These are phyloP conservation scores for Cricetomys ansorgei DNA, from an alignment of 2,113 vertebrate species.

Conservation along the genomic window DNA sequence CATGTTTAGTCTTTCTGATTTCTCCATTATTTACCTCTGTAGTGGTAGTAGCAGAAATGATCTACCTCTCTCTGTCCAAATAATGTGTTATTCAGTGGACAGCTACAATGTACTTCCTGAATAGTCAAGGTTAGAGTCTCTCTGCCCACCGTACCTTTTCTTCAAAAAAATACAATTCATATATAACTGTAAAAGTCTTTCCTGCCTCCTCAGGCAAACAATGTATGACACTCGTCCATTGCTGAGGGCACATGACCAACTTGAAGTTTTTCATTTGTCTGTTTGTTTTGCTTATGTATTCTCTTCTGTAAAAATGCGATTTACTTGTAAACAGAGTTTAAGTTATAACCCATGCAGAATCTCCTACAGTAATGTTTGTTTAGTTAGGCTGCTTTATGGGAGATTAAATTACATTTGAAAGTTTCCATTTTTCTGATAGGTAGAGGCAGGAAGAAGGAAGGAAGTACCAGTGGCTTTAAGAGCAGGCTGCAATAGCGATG, in stretches of 20 bases:
- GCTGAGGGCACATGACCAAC: neutral
- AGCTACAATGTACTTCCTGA: neutral
- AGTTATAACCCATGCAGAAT: neutral
- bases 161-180: constrained; percentile 13
- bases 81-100: neutral
- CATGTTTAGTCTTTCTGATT: neutral
- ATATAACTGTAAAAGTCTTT: neutral
- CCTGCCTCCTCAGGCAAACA: neutral
- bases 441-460: neutral
- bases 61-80: neutral
- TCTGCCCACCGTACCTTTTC: neutral
- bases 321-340: neutral
- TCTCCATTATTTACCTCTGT: neutral
- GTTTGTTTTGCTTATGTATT: constrained; percentile 24
- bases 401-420: constrained; percentile 6
- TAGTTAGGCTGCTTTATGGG: constrained; percentile 20
- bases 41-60: neutral
- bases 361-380: neutral
- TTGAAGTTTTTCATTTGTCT: neutral
- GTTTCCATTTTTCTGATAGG: neutral
- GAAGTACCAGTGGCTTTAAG: neutral
- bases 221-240: neutral
- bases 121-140: fast-evolving
- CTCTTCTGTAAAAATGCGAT: neutral
- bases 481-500: neutral